Conservation (phyloP, 2,888 invertebrate species). For the Meandrusa payeni region DNA sequence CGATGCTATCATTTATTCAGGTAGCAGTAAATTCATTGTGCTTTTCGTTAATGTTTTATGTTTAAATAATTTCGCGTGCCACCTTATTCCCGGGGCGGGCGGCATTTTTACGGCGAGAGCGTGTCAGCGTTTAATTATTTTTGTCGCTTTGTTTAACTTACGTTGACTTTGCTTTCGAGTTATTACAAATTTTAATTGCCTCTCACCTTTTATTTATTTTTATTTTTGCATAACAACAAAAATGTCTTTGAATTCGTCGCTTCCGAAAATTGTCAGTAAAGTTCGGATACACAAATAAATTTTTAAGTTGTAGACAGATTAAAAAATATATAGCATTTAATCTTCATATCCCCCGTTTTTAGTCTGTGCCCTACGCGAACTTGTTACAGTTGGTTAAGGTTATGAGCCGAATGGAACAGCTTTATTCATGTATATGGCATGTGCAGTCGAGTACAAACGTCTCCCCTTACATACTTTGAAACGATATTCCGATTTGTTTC, state of each 20-base stretch:
- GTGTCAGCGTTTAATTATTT: slow-evolving; percentile 68
- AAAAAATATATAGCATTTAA: too few species aligned
- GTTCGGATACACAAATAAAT: neutral
- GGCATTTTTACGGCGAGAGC: slow-evolving; percentile 44
- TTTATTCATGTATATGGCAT: slow-evolving; percentile 25
- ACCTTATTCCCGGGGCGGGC: slow-evolving; percentile 35
- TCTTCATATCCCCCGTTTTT: slow-evolving; percentile 1
- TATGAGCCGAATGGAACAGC: slow-evolving; percentile 22
- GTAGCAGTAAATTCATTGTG: slow-evolving; percentile 69
- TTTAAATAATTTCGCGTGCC: slow-evolving; percentile 46
- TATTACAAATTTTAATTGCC: slow-evolving; percentile 72
- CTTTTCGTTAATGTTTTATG: slow-evolving; percentile 55
- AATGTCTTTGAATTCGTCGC: too few species aligned
- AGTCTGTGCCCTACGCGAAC: slow-evolving; percentile 7
- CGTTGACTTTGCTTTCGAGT: slow-evolving; percentile 64
- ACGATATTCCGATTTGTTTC: slow-evolving; percentile 18
- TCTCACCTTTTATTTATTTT: slow-evolving; percentile 24
- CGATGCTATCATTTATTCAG: slow-evolving; percentile 80
- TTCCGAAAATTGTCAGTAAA: neutral
- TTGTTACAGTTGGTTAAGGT: slow-evolving; percentile 23
- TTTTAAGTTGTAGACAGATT: too few species aligned
- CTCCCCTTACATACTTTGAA: slow-evolving; percentile 26
- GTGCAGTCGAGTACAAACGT: slow-evolving; percentile 24
- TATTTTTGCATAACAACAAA: slow-evolving; percentile 25
- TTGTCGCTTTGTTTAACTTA: slow-evolving; percentile 68